Conservation (phyloP, 1,140 invertebrate species). For the Dysdera silvatica region DNA sequence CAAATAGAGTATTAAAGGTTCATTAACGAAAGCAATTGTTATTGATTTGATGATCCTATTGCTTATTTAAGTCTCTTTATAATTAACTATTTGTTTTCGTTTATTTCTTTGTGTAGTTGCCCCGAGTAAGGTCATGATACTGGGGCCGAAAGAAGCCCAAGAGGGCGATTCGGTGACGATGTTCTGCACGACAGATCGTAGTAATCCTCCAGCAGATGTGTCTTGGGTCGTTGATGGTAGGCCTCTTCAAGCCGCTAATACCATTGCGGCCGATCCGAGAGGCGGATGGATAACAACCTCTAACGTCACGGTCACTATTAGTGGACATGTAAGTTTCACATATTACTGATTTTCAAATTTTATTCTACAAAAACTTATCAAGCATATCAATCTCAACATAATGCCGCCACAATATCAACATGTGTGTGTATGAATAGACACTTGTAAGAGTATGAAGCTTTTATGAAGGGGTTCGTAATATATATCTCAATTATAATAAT, state of each 20-base stretch:
- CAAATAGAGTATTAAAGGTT: too few species aligned
- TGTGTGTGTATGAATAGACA: too few species aligned
- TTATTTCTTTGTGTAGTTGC: constrained; percentile 27
- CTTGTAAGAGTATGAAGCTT: too few species aligned
- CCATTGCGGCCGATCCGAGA: constrained; percentile 49
- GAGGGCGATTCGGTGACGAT: constrained; percentile 77
- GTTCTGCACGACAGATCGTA: constrained; percentile 75
- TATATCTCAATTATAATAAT: too few species aligned
- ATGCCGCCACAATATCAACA: too few species aligned
- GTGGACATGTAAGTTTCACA: constrained; percentile 47
- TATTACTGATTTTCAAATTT: not conserved
- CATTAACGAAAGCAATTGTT: too few species aligned
- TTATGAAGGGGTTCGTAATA: too few species aligned
- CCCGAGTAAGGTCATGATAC: constrained; percentile 32
- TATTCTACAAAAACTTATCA: not conserved
- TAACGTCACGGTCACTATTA: constrained; percentile 70
- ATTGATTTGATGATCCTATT: too few species aligned
- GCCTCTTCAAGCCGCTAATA: constrained; percentile 46
- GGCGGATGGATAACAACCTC: constrained; percentile 85
- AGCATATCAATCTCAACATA: too few species aligned
- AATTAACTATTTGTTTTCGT: not conserved
- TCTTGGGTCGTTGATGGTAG: constrained; percentile 67
- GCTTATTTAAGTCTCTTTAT: too few species aligned
- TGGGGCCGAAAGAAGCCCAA: constrained; percentile 49
- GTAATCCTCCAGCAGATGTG: constrained; percentile 84